Base-by-base conservation (phyloP, 2,797 vertebrate species). In the Dendrocincla fuliginosa region DNA sequence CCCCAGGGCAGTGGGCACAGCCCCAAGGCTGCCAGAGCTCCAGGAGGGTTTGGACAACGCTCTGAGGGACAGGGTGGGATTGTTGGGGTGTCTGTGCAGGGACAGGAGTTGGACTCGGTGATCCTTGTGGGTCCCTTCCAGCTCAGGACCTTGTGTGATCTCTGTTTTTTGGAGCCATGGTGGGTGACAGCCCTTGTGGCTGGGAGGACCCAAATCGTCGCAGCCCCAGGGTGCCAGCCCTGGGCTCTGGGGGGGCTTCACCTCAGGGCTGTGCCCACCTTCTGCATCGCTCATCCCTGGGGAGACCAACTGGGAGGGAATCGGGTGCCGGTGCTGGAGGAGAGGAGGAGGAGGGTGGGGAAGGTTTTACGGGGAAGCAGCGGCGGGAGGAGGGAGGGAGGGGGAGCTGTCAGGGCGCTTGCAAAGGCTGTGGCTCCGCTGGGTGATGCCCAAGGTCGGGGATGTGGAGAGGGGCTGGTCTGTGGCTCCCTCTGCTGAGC, bases 401-500 rank as follows among this genome's bases (percentile, higher is more conserved):
- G 1, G 5, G 3, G 2, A 15, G 14, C 13, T 32, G 53, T 5
- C 18, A 5, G 17, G 13, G 25, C 27, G 1, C 3, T 46, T 35
- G 27, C 27, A 11, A 3, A 35, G 27, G 17, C 53, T 18, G 50
- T 6, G 55, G 16, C 44, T 42, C 9, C 5, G 50, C 11, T 30
- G 50, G 33, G 42, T 2, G 55, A 32, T 56, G 56, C 52, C 64
- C 27, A 10, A 24, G 65, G 64, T 14, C 30, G 3, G 68, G 6
- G 63, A 50, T 28, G 65, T 2, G 14, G 20, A 7, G 28, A 27
- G 59, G 25, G 32, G n/a, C 75, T 28, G 71, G 27, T 68, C 96
- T 97, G 94, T 91, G 87, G 91, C 93, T 96, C 93, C 96, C 96
- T 90, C 96, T 97, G 93, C 93, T 32, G 95, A 87, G 91, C 89